Percentiles rank a stretch among this genome's conserved stretches.
Evolutionary conservation across 30 jellyfish, hydroid and myxozoan genomes (phyloP).

Genomic region (Clytia hemisphaerica): DNA sequence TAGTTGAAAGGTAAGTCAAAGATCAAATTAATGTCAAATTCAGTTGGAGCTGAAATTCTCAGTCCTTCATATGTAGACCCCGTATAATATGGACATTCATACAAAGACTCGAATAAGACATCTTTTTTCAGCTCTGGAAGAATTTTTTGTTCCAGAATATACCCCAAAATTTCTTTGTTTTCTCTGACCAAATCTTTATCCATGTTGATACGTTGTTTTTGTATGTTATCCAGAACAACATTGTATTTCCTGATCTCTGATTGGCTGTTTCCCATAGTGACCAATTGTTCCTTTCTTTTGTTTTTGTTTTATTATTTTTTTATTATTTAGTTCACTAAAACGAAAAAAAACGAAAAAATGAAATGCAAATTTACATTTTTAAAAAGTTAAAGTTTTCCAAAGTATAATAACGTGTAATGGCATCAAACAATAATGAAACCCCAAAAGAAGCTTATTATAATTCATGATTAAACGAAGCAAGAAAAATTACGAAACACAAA

Average conservation of each 20-base stretch:
- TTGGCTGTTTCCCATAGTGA: too few species aligned
- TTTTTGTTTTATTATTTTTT: background rate
- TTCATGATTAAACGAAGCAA: too few species aligned
- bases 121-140: background rate
- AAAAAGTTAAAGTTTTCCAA: too few species aligned
- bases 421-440: too few species aligned
- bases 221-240: too few species aligned
- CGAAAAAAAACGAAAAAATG: background rate
- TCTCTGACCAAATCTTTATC: background rate
- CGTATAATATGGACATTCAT: background rate
- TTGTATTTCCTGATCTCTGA: too few species aligned
- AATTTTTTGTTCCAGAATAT: too few species aligned
- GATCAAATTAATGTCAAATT: conserved; percentile 12
- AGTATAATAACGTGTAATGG: too few species aligned
- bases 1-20: background rate
- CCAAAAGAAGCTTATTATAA: too few species aligned
- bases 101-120: background rate
- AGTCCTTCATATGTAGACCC: conserved; percentile 22
- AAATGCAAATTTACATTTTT: too few species aligned
- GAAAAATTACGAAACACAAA: too few species aligned
- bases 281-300: background rate
- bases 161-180: background rate
- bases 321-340: background rate
- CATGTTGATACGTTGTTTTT: too few species aligned
- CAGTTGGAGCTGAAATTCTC: conserved; percentile 19